phyloP scores from a whole-genome alignment of 2,113 vertebrate genomes.

The Dipodomys stephensi region DNA sequence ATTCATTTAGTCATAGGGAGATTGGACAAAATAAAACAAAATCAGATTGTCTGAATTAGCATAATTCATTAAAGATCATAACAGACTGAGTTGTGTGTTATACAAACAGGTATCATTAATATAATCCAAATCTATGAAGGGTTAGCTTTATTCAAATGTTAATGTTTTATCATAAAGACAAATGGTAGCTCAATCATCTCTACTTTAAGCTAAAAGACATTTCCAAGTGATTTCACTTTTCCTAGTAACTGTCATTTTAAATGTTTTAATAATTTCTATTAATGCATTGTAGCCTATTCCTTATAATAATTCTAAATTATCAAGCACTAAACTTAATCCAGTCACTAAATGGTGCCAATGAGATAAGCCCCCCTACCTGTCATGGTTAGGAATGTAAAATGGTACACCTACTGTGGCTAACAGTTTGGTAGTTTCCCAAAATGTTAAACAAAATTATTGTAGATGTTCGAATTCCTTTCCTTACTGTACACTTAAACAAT shows the following conservation, averaged over 20 bases:
- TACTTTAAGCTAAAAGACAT: background rate
- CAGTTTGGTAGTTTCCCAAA: background rate
- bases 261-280: constrained; percentile 4
- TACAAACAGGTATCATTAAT: background rate
- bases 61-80: background rate
- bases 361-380: background rate
- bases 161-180: constrained; percentile 17
- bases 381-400: background rate
- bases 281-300: background rate
- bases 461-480: background rate
- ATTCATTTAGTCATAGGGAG: background rate
- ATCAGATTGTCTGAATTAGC: background rate
- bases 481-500: background rate
- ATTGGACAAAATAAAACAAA: background rate
- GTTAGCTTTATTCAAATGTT: background rate
- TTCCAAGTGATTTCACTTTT: background rate
- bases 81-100: background rate
- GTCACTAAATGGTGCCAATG: background rate
- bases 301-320: background rate
- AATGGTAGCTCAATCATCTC: background rate
- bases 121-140: background rate
- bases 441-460: background rate
- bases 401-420: background rate
- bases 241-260: background rate
- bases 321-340: background rate